Conservation (phyloP, 1,140 invertebrate species). For the Yoshiicerus persimilis region DNA sequence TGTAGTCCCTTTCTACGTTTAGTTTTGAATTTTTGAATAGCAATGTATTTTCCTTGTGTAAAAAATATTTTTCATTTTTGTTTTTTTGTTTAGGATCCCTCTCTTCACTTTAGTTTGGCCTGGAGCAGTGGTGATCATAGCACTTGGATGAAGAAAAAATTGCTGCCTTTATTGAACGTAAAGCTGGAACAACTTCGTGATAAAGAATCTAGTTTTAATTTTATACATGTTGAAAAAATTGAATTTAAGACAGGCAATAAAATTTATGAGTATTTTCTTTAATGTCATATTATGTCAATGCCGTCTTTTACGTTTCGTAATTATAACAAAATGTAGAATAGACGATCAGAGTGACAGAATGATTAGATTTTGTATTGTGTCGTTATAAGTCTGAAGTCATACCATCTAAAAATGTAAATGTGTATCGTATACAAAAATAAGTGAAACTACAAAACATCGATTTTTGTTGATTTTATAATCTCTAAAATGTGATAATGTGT, state of each 20-base stretch:
- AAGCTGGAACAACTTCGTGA: constrained; percentile 41
- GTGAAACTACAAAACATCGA: no score
- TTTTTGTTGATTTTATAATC: no score
- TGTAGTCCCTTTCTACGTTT: no score
- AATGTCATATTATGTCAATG: not conserved
- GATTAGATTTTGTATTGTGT: no score
- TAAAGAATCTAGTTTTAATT: not conserved
- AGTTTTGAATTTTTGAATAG: no score
- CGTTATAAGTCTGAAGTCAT: no score
- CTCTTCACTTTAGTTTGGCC: constrained; percentile 69
- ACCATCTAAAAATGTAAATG: no score
- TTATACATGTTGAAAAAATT: not conserved
- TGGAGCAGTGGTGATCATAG: constrained; percentile 58
- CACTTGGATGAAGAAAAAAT: not conserved
- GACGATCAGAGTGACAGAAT: no score
- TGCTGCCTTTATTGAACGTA: not conserved
- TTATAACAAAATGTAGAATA: no score
- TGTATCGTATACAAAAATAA: no score
- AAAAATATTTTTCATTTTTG: constrained; percentile 49
- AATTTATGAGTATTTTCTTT: not conserved
- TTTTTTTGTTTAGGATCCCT: constrained; percentile 69
- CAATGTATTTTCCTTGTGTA: not conserved
- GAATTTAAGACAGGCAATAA: constrained; percentile 33
- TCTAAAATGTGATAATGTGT: no score
- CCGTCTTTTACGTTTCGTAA: no score